Conservation (phyloP, 2,888 invertebrate genomes). For the Alsophila aescularia region DNA sequence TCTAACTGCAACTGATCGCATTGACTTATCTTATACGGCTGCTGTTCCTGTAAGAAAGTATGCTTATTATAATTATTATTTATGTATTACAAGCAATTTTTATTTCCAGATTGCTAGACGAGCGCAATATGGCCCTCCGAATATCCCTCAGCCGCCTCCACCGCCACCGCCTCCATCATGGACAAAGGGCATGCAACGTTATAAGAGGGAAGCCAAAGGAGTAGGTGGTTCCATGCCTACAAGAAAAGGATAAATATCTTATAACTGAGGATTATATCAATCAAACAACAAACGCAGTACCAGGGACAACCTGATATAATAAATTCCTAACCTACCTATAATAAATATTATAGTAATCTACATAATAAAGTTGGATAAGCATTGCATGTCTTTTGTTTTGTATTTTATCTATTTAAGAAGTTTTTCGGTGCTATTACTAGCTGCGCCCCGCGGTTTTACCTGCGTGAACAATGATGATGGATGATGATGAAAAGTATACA, state of each 20-base stretch:
- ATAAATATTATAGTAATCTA: not conserved
- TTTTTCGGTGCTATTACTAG: no score
- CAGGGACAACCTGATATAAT: not conserved
- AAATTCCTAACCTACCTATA: no score
- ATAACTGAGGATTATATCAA: not conserved
- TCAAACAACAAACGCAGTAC: not conserved
- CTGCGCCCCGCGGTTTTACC: no score
- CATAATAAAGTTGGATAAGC: not conserved
- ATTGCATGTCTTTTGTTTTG: constrained; percentile 1
- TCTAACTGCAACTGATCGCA: no score
- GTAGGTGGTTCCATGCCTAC: constrained; percentile 72
- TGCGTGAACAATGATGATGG: no score
- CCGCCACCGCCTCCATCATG: constrained; percentile 37
- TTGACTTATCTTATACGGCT: no score
- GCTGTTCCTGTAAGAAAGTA: no score
- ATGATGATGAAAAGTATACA: no score
- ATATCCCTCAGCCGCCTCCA: constrained; percentile 27
- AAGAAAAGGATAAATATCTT: constrained; percentile 61
- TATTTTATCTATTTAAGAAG: no score
- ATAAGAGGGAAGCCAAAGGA: constrained; percentile 68
- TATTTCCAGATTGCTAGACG: constrained; percentile 60
- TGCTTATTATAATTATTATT: no score
- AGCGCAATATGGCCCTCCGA: constrained; percentile 37
- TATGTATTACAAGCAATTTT: not conserved
- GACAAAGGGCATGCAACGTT: constrained; percentile 29